Percentiles rank a stretch among this genome's conserved stretches.
These are phyloP conservation scores for Lacerta viridis DNA, from an alignment of 2,797 vertebrate species.

Conservation along the genomic window DNA sequence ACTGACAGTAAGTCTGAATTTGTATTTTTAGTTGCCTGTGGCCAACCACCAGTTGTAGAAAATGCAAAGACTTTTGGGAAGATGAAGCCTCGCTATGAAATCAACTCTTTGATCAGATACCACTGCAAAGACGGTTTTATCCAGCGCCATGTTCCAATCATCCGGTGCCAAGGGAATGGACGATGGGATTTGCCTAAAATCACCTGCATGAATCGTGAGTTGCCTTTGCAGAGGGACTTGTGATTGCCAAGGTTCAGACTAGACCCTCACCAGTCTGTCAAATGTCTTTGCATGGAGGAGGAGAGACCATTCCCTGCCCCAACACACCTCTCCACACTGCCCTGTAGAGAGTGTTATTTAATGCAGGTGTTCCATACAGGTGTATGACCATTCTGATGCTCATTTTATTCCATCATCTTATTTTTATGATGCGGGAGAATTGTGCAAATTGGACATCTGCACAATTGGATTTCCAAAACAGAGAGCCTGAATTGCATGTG, in stretches of 20 bases:
- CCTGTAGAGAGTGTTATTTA: neutral
- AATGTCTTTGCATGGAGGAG: neutral
- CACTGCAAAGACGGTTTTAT: conserved; percentile 94
- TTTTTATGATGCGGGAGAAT: neutral
- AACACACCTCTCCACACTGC: neutral
- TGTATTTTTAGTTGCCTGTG: conserved; percentile 90
- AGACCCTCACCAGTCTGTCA: neutral
- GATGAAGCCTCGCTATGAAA: conserved; percentile 91
- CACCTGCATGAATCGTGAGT: conserved; percentile 95
- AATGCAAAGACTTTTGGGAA: conserved; percentile 94
- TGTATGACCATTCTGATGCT: neutral
- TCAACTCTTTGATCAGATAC: conserved; percentile 96
- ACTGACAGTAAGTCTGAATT: conserved; percentile 1
- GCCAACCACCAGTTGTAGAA: conserved; percentile 93
- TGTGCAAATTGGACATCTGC: neutral
- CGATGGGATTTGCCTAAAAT: conserved; percentile 95
- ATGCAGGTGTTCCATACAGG: neutral
- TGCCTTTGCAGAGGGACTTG: conserved; percentile 66
- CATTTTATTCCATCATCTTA: neutral
- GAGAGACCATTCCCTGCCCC: neutral
- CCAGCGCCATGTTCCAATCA: conserved; percentile 94
- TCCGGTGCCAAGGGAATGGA: conserved; percentile 93
- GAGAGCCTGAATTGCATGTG: neutral
- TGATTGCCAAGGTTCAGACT: conserved; percentile 25
- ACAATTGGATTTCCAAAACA: neutral